Evolutionary conservation across 2,888 invertebrate genomes (phyloP), one percentile per base, ranked within the genome.

Genomic region (Yponomeuta sedellus): DNA sequence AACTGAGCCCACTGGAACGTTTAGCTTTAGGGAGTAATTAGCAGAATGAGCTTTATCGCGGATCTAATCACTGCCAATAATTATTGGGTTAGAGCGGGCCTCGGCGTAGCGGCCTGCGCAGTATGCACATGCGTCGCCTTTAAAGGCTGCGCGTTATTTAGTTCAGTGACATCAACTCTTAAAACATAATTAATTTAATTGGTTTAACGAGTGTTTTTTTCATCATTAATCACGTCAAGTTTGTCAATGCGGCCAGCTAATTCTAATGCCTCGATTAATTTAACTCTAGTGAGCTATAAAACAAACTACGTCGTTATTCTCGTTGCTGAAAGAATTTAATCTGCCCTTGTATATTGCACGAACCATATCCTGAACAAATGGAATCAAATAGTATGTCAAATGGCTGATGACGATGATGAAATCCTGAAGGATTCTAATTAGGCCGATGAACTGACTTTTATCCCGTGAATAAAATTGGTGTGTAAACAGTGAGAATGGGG

Each of bases 1-100:
- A 90, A 85, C 81, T 76, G 79, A 79, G 78, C 74, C 75, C 73
- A 74, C 77, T 74, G 74, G 78, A 77, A 79, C 81, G 79, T 88
- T 87, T 91, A 82, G 91, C 91, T 91, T 88, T 86, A 90, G 91
- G 91, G 90, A 91, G 90, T 90, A 91, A 90, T 91, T 91, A 91
- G 86, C 82, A 75, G 85, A 88, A 86, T 86, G 85, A 83, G 82
- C 79, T 81, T 86, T 88, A 89, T 90, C 87, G 79, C 74, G 72
- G 80, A 85, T 89, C 85, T 86, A 87, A 91, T 90, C 91, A 86
- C 82, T 77, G 81, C 71, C 76, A 80, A 78, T 90, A 90, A 90
- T 90, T 89, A 88, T 85, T 86, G 85, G 83, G 77, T 83, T 77
- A 78, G 78, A 78, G 75, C 73, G 71, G 81, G 78, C 78, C 77